Evolutionary conservation across 2,113 vertebrate genomes (phyloP).

Genomic region (Chaetura pelagica): DNA sequence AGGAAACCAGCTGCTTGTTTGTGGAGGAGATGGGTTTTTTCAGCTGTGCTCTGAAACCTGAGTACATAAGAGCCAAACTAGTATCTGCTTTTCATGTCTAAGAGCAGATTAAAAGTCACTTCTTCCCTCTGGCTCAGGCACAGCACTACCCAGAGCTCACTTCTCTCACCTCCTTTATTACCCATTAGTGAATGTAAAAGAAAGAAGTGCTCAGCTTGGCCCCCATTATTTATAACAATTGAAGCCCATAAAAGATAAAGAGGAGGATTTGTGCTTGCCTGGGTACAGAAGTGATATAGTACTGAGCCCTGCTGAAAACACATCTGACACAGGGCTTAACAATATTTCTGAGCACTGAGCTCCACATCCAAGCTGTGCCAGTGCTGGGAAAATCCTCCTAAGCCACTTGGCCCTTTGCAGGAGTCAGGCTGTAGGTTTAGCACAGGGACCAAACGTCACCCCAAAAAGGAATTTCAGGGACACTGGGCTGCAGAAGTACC

Average conservation of each 20-base stretch:
- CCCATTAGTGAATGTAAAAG: background rate
- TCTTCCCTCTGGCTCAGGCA: background rate
- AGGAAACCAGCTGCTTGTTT: background rate
- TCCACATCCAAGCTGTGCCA: background rate
- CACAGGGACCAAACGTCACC: background rate
- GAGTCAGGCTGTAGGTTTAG: background rate
- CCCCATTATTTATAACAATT: background rate
- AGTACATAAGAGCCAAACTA: background rate
- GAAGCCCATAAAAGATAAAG: background rate
- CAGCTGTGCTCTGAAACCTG: background rate
- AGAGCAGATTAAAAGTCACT: background rate
- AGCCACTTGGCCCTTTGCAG: background rate
- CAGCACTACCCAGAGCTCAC: background rate
- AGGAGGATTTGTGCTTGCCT: background rate
- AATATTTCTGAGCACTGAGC: background rate
- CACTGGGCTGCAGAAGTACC: background rate
- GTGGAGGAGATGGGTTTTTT: no score
- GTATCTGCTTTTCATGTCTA: background rate
- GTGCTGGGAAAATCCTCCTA: background rate
- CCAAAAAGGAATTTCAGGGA: background rate
- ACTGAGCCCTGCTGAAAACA: background rate
- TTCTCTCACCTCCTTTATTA: background rate
- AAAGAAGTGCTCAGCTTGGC: background rate
- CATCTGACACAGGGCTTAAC: background rate
- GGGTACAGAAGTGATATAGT: background rate